Base-by-base conservation (phyloP, 1,140 invertebrate genomes). In the Orussus abietinus region DNA sequence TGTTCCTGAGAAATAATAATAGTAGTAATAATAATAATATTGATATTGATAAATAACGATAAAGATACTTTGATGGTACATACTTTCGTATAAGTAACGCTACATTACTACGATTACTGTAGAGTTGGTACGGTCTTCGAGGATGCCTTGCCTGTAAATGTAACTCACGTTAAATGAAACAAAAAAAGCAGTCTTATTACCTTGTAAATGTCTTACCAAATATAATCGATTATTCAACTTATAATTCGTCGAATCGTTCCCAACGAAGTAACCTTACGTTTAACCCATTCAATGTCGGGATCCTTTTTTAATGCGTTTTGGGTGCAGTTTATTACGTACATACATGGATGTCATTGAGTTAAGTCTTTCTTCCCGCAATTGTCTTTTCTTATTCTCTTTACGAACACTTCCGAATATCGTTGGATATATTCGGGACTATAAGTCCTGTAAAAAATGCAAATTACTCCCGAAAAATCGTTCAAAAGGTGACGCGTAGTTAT, bases 161-260 rank as follows among this genome's bases (percentile, higher is more conserved):
- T 72, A 71, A 67, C 54, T 38, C 47, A 61, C 48, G 59, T 68
- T 68, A 56, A 69, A 66, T 64, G 57, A 65, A 53, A 53, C 62
- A 56, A 63, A 59, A 46, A 32, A 41, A 38, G 37, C 10, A 69
- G 61, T 64, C 62, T 71, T 69, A 72, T 64, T 70, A 69, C 57
- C 67, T 71, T 70, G 67, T 73, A 73, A 71, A 72, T 72, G 69
- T 71, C 70, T 71, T 71, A 70, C 67, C 69, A 71, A 73, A 73
- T 73, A 73, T 71, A 73, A 73, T 71, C 68, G 52, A 70, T 59
- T 69, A 72, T 71, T 66, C 64, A 69, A 72, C 66, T 62, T 61
- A 62, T 10, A 15, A 32, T 15, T 37, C 6, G 25, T 25, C 32
- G 30, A 14, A 39, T 11, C n/a, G n/a, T 14, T 31, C 5, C 5